Base-by-base conservation (phyloP, 1,140 invertebrate species). In the Philotrypesis tridentata region DNA sequence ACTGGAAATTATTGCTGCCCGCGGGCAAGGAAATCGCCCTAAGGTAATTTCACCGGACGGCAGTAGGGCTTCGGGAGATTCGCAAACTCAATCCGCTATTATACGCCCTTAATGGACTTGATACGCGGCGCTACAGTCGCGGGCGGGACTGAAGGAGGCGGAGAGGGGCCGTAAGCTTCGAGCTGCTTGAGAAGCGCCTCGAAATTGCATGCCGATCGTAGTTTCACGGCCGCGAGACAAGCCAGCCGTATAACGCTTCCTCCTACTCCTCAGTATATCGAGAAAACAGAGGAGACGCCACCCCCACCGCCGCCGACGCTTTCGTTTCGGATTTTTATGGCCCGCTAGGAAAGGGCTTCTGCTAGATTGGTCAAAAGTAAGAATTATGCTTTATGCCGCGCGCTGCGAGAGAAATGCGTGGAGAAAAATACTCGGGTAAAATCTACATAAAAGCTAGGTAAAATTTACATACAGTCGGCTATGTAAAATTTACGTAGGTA, bases 1-100 rank as follows among this genome's bases (percentile, higher is more conserved):
- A 75, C 83, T 74, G 82, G 82, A 84, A 86, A 85, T 86, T 84
- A 86, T 86, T 84, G 82, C 82, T 79, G 61, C 55, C 71, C n/a
- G n/a, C n/a, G 70, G 60, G 68, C 79, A 74, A 82, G 80, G 79
- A 84, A 85, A 85, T 85, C 81, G 79, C 76, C 77, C 63, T 73
- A 29, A 74, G 81, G 72, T 77, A 79, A 84, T 84, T 80, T 67
- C 71, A 61, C 74, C 60, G 73, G 31, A 82, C 70, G 79, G 60
- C 25, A 11, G n/a, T 21, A 37, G 76, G 65, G 55, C 73, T 73
- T 75, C 37, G 55, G 63, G 75, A 84, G 78, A 81, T 85, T 82
- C 74, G 74, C 63, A 79, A 75, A 71, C 74, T 81, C 70, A 78
- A 82, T 85, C 78, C 71, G 27, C 55, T 79, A 76, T 78, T 81